A percentile compares a stretch with the other conserved stretches of the same genome.
Evolutionary conservation across 2,888 invertebrate genomes (phyloP).

Genomic region (Antitype chi): DNA sequence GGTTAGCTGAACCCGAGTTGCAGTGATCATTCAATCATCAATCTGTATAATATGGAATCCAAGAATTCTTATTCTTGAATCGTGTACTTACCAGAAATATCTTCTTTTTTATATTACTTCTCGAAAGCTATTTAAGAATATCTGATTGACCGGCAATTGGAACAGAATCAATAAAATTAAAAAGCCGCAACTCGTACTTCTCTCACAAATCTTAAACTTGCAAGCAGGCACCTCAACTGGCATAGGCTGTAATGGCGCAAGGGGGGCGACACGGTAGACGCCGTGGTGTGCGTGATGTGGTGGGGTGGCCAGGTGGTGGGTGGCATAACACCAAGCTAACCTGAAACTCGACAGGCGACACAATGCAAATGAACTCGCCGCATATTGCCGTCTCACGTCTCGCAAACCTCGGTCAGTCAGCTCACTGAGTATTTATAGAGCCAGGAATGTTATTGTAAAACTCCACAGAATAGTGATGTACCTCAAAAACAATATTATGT

Average conservation of each 20-base stretch:
- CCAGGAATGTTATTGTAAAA: conserved; percentile 85
- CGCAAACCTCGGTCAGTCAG: conserved; percentile 73
- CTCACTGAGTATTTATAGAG: conserved; percentile 83
- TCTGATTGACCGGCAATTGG: not conserved
- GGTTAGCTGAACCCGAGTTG: not conserved
- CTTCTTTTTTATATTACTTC: not conserved
- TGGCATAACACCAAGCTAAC: conserved; percentile 38
- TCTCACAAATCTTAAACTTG: conserved; percentile 5
- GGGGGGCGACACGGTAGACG: not conserved
- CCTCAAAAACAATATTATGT: conserved; percentile 21
- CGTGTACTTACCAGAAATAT: not conserved
- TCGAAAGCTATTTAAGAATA: not conserved
- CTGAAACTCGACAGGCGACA: conserved; percentile 70
- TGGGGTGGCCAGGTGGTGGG: conserved; percentile 23
- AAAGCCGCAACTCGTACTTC: not conserved
- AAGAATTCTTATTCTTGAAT: not conserved
- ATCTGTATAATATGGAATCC: no score
- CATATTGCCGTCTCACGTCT: conserved; percentile 72
- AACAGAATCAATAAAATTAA: conserved; percentile 24
- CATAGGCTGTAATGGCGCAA: conserved; percentile 36
- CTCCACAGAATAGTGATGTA: conserved; percentile 73
- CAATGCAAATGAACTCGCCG: conserved; percentile 85
- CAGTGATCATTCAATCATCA: not conserved
- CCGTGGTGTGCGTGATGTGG: conserved; percentile 46
- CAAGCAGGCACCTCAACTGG: not conserved